Conservation (phyloP, 2,888 invertebrate species). For the Protonemura montana region DNA sequence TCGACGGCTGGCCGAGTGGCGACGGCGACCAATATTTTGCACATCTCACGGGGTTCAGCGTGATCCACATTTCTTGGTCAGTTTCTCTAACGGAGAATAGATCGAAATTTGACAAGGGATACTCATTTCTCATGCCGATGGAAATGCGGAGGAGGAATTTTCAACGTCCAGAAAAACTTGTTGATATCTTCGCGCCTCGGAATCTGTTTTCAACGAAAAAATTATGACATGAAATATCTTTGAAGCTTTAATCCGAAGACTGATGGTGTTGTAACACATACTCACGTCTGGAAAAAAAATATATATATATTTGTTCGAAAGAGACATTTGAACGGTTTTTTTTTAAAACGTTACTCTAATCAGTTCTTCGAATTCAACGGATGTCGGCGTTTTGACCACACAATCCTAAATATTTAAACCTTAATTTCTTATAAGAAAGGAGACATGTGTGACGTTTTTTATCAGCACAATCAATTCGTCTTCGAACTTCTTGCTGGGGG, state of each 20-base stretch:
- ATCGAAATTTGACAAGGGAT: conserved; percentile 12
- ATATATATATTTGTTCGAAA: too few species aligned
- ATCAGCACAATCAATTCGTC: too few species aligned
- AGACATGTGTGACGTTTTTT: too few species aligned
- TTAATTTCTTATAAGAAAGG: too few species aligned
- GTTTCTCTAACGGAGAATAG: neutral
- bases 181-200: neutral
- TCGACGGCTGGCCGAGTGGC: neutral
- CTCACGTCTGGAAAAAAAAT: too few species aligned
- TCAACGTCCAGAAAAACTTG: conserved; percentile 12
- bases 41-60: neutral
- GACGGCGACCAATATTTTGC: neutral
- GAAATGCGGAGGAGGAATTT: neutral
- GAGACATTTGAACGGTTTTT: too few species aligned
- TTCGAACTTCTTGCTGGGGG: neutral
- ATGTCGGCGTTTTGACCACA: too few species aligned
- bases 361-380: too few species aligned
- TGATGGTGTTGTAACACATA: too few species aligned
- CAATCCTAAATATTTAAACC: too few species aligned
- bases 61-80: neutral
- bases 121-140: neutral
- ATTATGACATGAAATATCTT: conserved; percentile 7
- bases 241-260: neutral
- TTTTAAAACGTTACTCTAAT: too few species aligned
- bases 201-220: neutral